Conservation (phyloP, 2,888 invertebrate genomes). For the Crematogaster levior region DNA sequence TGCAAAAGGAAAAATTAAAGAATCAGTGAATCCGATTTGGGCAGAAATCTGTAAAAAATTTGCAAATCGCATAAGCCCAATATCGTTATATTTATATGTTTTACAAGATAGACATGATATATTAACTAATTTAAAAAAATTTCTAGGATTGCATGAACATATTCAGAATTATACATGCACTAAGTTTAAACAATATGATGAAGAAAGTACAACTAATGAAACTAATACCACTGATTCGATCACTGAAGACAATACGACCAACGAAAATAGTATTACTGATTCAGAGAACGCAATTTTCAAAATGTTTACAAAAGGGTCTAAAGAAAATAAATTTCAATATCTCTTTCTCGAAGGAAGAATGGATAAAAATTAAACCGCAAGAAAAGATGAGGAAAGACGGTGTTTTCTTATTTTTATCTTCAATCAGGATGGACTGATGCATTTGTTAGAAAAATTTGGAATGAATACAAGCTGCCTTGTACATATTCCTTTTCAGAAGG, state of each 20-base stretch:
- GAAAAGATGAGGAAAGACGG: not conserved
- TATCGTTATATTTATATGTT: not conserved
- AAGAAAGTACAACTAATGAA: not conserved
- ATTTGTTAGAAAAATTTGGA: not conserved
- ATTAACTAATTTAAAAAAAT: not conserved
- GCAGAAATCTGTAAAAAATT: not conserved
- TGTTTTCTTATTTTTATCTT: not conserved
- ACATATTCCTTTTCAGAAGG: too few species aligned
- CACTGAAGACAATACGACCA: not conserved
- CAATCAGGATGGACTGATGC: not conserved
- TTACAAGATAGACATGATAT: not conserved
- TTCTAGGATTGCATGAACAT: not conserved
- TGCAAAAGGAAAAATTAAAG: not conserved
- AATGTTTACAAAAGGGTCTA: not conserved
- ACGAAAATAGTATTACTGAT: too few species aligned
- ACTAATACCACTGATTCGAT: not conserved
- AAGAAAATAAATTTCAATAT: slow-evolving; percentile 4
- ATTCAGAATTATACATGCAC: not conserved
- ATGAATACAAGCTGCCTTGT: too few species aligned
- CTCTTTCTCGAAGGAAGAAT: not conserved
- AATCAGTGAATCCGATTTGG: not conserved
- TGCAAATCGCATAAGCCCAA: not conserved
- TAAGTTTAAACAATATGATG: not conserved
- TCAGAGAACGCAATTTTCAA: not conserved
- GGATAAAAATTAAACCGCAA: not conserved